Base-by-base conservation (phyloP, 2,888 invertebrate genomes). In the Odontocerum albicorne region DNA sequence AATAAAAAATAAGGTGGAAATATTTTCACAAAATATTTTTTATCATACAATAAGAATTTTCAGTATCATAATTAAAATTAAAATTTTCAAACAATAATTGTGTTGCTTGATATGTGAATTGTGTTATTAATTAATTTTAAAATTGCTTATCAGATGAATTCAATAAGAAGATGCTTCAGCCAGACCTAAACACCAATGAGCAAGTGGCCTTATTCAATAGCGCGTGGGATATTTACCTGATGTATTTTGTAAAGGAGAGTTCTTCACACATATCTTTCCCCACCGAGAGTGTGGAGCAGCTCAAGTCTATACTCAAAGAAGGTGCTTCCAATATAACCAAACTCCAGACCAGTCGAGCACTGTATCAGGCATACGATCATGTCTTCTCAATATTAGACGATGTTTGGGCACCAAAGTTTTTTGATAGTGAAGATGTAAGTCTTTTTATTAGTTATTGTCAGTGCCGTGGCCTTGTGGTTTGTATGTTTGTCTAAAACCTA, bases 91-190 rank as follows among this genome's bases (percentile, higher is more conserved):
- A n/a, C n/a, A n/a, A n/a, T n/a, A n/a, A n/a, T n/a, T n/a, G n/a
- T n/a, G n/a, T n/a, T n/a, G n/a, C n/a, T n/a, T n/a, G n/a, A n/a
- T n/a, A n/a, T n/a, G n/a, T n/a, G n/a, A n/a, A n/a, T n/a, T n/a
- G n/a, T n/a, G n/a, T n/a, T n/a, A n/a, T n/a, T n/a, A n/a, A n/a
- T n/a, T n/a, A n/a, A n/a, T n/a, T n/a, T n/a, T n/a, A n/a, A n/a
- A n/a, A n/a, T n/a, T n/a, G n/a, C n/a, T n/a, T n/a, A n/a, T n/a
- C 72, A 90, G 92, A 92, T 72, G 86, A 87, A 66, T 88, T 93
- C 65, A 92, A 92, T 72, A 84, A 83, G 27, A 84, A 86, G 63
- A 82, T 92, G 58, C 72, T 92, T 56, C 87, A 86, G 66, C 92
- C 92, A 0, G 90, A 91, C 54, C 74, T 92, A 57, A 82, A 79